These are phyloP conservation scores for Psittacula echo DNA, from an alignment of 2,797 vertebrate species.

Conservation along the genomic window DNA sequence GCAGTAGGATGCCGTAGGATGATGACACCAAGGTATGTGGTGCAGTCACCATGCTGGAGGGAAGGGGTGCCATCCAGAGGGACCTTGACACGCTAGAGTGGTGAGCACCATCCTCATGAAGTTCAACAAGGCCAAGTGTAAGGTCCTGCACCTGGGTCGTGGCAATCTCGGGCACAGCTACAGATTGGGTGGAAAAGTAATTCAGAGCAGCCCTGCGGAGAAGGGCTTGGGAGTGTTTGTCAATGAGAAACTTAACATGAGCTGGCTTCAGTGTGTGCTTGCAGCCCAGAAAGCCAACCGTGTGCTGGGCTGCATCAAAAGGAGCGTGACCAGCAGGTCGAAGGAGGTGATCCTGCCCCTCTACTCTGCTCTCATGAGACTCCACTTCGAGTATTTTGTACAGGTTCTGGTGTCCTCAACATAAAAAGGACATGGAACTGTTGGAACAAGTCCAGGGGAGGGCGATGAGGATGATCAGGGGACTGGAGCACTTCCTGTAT, in stretches of 20 bases:
- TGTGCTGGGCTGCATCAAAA: too few species aligned
- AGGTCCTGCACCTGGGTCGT: not conserved
- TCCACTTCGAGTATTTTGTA: too few species aligned
- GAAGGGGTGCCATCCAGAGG: not conserved
- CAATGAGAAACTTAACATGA: not conserved
- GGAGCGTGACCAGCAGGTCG: not conserved
- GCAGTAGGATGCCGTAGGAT: not conserved
- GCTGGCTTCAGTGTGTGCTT: not conserved
- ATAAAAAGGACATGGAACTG: too few species aligned
- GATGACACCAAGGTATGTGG: not conserved
- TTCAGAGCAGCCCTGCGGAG: not conserved
- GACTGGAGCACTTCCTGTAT: too few species aligned
- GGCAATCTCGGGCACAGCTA: not conserved
- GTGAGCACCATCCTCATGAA: not conserved
- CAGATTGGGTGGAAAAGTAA: not conserved
- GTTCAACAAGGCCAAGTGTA: not conserved
- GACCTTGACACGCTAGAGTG: not conserved
- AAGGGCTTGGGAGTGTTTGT: not conserved
- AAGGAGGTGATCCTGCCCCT: too few species aligned
- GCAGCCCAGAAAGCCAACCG: not conserved
- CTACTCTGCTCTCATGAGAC: too few species aligned
- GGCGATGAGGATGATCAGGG: too few species aligned
- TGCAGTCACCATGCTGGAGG: not conserved
- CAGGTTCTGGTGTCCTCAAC: too few species aligned
- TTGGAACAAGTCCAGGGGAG: too few species aligned